A percentile compares a stretch with the other conserved stretches of the same genome.
Conservation (phyloP, 2,113 vertebrate species). For the Trematocara nigrifrons region DNA sequence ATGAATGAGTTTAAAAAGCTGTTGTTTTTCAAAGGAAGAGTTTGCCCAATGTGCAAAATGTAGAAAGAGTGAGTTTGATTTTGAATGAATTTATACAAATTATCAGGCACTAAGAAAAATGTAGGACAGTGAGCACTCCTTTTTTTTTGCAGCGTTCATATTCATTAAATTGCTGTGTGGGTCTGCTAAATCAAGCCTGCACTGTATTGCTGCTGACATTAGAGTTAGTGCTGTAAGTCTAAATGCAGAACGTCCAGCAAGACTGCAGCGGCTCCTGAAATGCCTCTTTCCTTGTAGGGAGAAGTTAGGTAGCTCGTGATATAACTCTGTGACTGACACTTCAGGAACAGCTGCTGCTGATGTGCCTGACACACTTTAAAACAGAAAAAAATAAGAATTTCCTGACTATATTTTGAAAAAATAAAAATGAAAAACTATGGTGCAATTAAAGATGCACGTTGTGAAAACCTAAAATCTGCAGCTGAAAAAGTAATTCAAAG, state of each 20-base stretch:
- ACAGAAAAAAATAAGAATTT: slow-evolving; percentile 21
- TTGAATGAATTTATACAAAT: fast-evolving
- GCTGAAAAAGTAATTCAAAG: not conserved
- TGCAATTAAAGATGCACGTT: not conserved
- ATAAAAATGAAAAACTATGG: not conserved
- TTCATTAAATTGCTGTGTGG: not conserved
- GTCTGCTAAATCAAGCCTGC: slow-evolving; percentile 32
- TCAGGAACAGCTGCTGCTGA: slow-evolving; percentile 66
- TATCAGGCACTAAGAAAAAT: not conserved
- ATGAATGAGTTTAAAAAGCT: not conserved
- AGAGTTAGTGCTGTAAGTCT: slow-evolving; percentile 42
- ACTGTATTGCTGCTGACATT: slow-evolving; percentile 34
- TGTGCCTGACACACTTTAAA: slow-evolving; percentile 49
- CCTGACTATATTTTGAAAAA: slow-evolving; percentile 3
- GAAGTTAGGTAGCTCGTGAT: slow-evolving; percentile 53
- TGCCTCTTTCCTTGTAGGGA: slow-evolving; percentile 69
- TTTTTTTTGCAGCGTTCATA: not conserved
- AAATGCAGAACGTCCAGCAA: slow-evolving; percentile 51
- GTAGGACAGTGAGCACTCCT: not conserved
- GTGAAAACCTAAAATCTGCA: not conserved
- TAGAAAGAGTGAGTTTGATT: not conserved
- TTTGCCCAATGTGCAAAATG: not conserved
- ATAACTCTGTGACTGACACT: slow-evolving; percentile 62
- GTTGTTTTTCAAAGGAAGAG: not conserved
- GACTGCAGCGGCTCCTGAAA: slow-evolving; percentile 38